Conservation (phyloP, 1,140 invertebrate species). For the Zelostemma sp. region DNA sequence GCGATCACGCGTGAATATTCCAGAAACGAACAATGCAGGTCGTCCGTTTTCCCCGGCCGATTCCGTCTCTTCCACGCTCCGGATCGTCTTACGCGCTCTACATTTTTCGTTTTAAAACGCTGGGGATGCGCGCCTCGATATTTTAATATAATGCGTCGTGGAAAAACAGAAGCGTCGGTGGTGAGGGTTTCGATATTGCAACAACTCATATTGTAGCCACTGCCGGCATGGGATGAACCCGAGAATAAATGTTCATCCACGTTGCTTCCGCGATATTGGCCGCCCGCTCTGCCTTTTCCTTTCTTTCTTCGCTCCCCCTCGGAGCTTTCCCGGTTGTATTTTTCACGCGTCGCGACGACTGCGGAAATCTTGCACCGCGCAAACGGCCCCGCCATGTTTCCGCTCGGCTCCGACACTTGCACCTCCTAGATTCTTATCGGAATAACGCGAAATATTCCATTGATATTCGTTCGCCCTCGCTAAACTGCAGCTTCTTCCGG, state of each 20-base stretch:
- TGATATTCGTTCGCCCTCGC: constrained; percentile 17
- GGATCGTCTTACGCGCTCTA: constrained; percentile 22
- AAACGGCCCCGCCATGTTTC: constrained; percentile 6
- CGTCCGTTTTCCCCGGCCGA: too few relatives aligned
- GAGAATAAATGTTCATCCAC: constrained; percentile 5
- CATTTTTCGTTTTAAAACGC: constrained; percentile 22
- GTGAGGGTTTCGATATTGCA: not conserved
- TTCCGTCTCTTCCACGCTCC: too few relatives aligned
- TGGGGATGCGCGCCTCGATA: constrained; percentile 12
- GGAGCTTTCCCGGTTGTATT: not conserved
- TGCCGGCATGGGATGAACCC: not conserved
- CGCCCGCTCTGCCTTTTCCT: constrained; percentile 1
- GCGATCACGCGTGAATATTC: constrained; percentile 50
- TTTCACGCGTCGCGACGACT: constrained; percentile 24
- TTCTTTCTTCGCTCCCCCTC: constrained; percentile 11
- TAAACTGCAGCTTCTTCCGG: too few relatives aligned
- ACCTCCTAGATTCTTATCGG: constrained; percentile 31
- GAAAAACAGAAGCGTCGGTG: constrained; percentile 3
- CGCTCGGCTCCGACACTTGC: constrained; percentile 8
- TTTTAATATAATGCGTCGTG: constrained; percentile 29
- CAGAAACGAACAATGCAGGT: constrained; percentile 41
- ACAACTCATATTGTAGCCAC: constrained; percentile 13
- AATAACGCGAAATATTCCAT: not conserved
- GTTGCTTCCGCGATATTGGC: constrained; percentile 34
- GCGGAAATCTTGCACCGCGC: constrained; percentile 5